Base-by-base conservation (phyloP, 2,113 vertebrate genomes). In the Callipepla californica region DNA sequence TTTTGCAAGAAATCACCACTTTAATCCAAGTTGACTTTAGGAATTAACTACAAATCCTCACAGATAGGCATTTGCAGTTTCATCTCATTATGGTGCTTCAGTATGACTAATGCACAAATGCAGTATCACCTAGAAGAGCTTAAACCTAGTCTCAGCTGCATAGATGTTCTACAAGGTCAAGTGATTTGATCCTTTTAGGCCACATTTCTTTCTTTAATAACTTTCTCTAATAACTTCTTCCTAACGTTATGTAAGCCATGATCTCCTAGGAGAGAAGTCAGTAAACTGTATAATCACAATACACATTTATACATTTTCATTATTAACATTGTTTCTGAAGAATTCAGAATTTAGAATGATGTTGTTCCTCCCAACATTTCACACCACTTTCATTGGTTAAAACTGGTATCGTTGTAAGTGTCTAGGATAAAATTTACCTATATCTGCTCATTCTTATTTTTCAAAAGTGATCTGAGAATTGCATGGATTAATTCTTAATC, bases 31-130 rank as follows among this genome's bases (percentile, higher is more conserved):
- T 42, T 73, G 3, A 2, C 4, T 62, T 85, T 58, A 48, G 15
- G 26, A 62, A 57, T 72, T 78, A 78, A 32, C 9, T 12, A 34
- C 0, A 0, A 23, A 38, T 58, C 8, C 22, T 78, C 0, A 0
- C 30, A 68, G 32, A 45, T 38, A 30, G 79, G 22, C 1, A 84
- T 78, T 73, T 68, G 44, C 70, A 18, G 61, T 61, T 53, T 48
- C 13, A 16, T 32, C 28, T 61, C 0, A 0, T 78, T 47, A 36
- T 5, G 1, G 20, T 65, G 42, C 17, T 47, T 82, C 44, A 55
- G 5, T 26, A 50, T 65, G 80, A 68, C 32, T 57, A 84, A 19
- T 61, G 36, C 15, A 61, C 15, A 3, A 15, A 42, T 32, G 51
- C 3, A 1, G 28, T 80, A 47, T 62, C 80, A 26, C n/a, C 28